phyloP scores from a whole-genome alignment of 2,888 invertebrate species.

The Elegia similella region DNA sequence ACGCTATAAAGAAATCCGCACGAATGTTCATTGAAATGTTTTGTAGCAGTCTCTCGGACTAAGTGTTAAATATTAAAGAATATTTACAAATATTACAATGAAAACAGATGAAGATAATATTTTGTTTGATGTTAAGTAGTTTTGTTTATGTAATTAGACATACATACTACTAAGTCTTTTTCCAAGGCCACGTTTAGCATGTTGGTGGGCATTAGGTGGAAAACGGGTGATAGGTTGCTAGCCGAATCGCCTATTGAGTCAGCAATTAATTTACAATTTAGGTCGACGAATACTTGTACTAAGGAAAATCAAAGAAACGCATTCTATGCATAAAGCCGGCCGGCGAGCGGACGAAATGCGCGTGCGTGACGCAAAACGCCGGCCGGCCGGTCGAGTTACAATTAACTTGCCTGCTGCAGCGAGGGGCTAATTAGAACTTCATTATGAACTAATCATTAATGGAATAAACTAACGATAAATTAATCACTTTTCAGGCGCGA shows the following conservation, averaged over 20 bases:
- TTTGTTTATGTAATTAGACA: too few relatives aligned
- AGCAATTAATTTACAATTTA: too few relatives aligned
- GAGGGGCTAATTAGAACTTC: not conserved
- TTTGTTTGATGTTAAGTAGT: too few relatives aligned
- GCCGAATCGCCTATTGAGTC: too few relatives aligned
- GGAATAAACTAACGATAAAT: not conserved
- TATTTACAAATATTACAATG: too few relatives aligned
- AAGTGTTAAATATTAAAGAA: not conserved
- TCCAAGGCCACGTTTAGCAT: too few relatives aligned
- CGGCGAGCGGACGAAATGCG: constrained; percentile 8
- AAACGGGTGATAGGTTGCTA: too few relatives aligned
- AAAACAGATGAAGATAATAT: too few relatives aligned
- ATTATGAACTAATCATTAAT: not conserved
- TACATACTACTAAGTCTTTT: too few relatives aligned
- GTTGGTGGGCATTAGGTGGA: too few relatives aligned
- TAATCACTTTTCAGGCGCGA: not conserved
- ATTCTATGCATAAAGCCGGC: constrained; percentile 5
- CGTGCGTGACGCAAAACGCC: constrained; percentile 1
- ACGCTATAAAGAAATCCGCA: not conserved
- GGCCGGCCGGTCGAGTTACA: not conserved
- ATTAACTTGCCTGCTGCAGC: not conserved
- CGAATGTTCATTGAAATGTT: not conserved
- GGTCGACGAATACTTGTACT: not conserved
- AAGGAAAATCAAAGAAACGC: not conserved
- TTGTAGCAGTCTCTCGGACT: not conserved